Base-by-base conservation (phyloP, 2,113 vertebrate species). In the Cinclus mexicanus region DNA sequence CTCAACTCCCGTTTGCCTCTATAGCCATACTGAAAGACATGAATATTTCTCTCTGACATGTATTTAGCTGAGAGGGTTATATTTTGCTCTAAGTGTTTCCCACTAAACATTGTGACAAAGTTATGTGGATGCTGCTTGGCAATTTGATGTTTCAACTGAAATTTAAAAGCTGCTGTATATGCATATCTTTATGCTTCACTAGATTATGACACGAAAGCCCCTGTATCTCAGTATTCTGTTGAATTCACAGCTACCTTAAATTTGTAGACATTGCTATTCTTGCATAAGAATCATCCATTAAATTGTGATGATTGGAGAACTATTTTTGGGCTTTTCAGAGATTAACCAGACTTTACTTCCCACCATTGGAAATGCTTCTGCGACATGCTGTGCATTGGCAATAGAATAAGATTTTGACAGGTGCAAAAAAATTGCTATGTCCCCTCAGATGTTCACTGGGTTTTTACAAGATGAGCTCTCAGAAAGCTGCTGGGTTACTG, bases 41-140 rank as follows among this genome's bases (percentile, higher is more conserved):
- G 2, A 97, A 74, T 94, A 84, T 96, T 96, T 94, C 81, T 96
- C 75, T 94, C 88, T 93, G 70, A 83, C 33, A 71, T 35, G 14
- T 85, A 79, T 74, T 93, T 95, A 94, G 83, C 70, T 93, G 91
- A 96, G 59, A 89, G 79, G 74, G 71, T 87, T 96, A 94, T 96
- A 97, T 96, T 97, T 98, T 94, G 71, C 90, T 96, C 84, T 91
- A 97, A 97, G 87, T 90, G 85, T 95, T 97, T 96, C 71, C 84
- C 93, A 91, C 74, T 95, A 97, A 97, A 97, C 90, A 89, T 72
- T 92, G 88, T 96, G 96, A 97, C 95, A 96, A 94, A 95, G 60
- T 95, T 97, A 91, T 90, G 77, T 87, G 69, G 83, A 78, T 93
- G 55, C 87, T 94, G 53, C 90, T 92, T 7, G 41, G 79, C 60